Evolutionary conservation across 92 coral and sea anemone species (phyloP), one percentile per base, ranked within the genome.

Genomic region (Phymanthus crucifer): DNA sequence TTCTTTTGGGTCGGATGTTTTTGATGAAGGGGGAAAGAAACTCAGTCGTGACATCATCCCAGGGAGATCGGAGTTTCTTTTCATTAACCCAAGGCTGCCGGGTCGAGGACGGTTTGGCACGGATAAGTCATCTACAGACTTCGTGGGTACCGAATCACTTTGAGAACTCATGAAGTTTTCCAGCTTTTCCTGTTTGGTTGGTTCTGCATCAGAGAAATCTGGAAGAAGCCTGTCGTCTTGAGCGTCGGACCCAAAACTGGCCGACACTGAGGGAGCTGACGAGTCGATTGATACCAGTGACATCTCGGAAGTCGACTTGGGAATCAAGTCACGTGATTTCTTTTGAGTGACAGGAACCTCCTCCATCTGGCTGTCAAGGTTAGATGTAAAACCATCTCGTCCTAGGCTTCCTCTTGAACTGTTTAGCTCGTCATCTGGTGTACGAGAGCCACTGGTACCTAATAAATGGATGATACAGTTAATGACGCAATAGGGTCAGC

Each of bases 1-100:
- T 24, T 77, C 68, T 64, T 61, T 77, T 12, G 72, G 56, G 3
- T 92, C 94, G 8, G 86, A 87, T 4, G 87, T 71, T 66, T 92
- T 92, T 74, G 86, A 50, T 3, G 84, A 84, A 16, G 77, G 34
- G 9, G 92, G 89, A 32, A 75, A 82, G 66, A 85, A 77, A 45
- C 78, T 87, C 26, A 48, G 61, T 0, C 91, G 90, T 57, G 84
- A 75, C 74, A 90, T 86, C 71, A 90, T 88, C 11, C 89, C 92
- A 33, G 97, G 97, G 19, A 92, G 81, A 80, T 92, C 97, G 0
- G 97, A 92, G 76, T 92, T 90, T 79, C 97, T 85, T 68, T 92
- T 92, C 29, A 90, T 24, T 36, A 92, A 68, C 21, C 88, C 97
- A 29, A 92, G 85, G 19, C 77, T 81, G 46, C 86, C 76, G 19